A percentile compares a stretch with the other conserved stretches of the same genome.
phyloP scores from a whole-genome alignment of 2,888 invertebrate genomes.

The Lasiommata megera region DNA sequence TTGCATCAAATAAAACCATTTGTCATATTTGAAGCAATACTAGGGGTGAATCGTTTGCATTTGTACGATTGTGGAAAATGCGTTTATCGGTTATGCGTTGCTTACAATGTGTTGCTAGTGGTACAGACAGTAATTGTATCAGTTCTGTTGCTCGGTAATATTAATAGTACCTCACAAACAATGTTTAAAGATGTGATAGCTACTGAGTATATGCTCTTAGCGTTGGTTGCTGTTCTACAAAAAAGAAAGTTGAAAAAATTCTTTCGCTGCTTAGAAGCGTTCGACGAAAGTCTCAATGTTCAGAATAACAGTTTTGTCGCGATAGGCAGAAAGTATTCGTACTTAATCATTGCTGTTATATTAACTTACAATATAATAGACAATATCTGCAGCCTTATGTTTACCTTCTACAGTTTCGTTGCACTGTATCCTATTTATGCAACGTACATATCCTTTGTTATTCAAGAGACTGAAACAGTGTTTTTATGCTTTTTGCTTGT shows the following conservation, averaged over 20 bases:
- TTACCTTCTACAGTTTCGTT: not conserved
- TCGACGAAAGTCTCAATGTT: slow-evolving; percentile 54
- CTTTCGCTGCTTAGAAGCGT: slow-evolving; percentile 44
- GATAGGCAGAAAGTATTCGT: slow-evolving; percentile 35
- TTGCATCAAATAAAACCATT: slow-evolving; percentile 21
- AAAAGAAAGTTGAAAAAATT: slow-evolving; percentile 43
- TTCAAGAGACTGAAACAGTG: slow-evolving; percentile 54
- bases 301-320: slow-evolving; percentile 29
- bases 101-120: slow-evolving; percentile 7
- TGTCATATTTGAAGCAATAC: slow-evolving; percentile 24
- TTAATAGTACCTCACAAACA: slow-evolving; percentile 36
- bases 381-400: slow-evolving; percentile 17
- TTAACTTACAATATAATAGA: slow-evolving; percentile 41
- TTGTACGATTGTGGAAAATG: slow-evolving; percentile 14
- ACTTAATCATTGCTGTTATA: slow-evolving; percentile 37
- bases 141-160: not conserved
- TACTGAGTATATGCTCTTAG: slow-evolving; percentile 45
- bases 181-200: slow-evolving; percentile 43
- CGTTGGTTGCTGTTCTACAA: slow-evolving; percentile 39
- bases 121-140: not conserved
- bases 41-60: slow-evolving; percentile 29
- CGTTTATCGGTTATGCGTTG: not conserved
- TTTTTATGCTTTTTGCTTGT: slow-evolving; percentile 48
- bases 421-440: slow-evolving; percentile 5
- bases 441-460: slow-evolving; percentile 40